Evolutionary conservation across 2,888 invertebrate species (phyloP).

Genomic region (Phaedon cochleariae): DNA sequence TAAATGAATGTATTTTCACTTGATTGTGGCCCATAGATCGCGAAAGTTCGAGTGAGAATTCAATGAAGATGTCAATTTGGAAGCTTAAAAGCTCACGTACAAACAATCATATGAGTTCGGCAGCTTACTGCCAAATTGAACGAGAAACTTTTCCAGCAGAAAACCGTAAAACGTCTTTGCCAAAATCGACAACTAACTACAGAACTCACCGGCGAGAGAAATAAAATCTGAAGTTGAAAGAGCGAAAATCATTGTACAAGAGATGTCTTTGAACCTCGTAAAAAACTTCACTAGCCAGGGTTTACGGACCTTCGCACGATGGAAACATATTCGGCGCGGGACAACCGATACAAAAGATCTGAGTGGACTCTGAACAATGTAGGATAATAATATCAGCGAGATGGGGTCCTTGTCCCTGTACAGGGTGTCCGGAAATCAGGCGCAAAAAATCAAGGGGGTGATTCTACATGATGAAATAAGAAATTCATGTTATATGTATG

Average conservation of each 20-base stretch:
- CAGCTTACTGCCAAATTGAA: conserved; percentile 30
- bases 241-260: not conserved
- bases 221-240: not conserved
- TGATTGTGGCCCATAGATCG: conserved; percentile 31
- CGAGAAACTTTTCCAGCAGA: conserved; percentile 18
- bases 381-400: too few relatives aligned
- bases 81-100: conserved; percentile 47
- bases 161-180: conserved; percentile 23
- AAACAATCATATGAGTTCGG: conserved; percentile 42
- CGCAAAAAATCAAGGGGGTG: too few relatives aligned
- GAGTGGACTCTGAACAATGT: too few relatives aligned
- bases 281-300: not conserved
- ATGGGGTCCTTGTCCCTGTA: too few relatives aligned
- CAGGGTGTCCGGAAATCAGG: too few relatives aligned
- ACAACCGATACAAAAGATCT: too few relatives aligned
- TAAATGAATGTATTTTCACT: conserved; percentile 33
- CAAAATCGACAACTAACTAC: conserved; percentile 3
- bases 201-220: not conserved
- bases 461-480: too few relatives aligned
- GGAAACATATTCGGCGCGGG: too few relatives aligned
- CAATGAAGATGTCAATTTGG: conserved; percentile 48
- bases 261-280: not conserved
- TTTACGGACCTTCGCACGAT: not conserved
- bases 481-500: too few relatives aligned
- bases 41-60: conserved; percentile 38